Evolutionary conservation across 1,140 invertebrate genomes (phyloP).

Genomic region (Polyergus mexicanus): DNA sequence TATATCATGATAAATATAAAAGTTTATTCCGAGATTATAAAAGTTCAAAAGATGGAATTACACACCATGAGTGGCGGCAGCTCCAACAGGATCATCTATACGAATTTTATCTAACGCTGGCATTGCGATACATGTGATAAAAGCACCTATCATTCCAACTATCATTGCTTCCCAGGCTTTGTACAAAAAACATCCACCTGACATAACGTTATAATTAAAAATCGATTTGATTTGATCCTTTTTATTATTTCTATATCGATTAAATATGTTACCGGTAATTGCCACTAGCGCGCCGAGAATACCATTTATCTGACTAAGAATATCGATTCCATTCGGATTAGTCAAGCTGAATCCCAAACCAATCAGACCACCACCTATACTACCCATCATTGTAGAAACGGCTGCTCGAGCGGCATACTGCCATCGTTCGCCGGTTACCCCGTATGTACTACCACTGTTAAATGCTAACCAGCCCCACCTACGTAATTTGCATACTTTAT

Average conservation of each 20-base stretch:
- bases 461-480: conserved; percentile 97
- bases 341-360: conserved; percentile 90
- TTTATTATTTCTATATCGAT: background rate
- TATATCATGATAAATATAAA: background rate
- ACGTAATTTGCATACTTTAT: background rate
- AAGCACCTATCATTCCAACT: conserved; percentile 93
- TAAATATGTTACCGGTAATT: conserved; percentile 90
- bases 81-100: conserved; percentile 97
- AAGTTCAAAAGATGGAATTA: conserved; percentile 13
- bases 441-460: conserved; percentile 96
- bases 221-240: background rate
- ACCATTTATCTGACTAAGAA: conserved; percentile 95
- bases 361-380: conserved; percentile 94
- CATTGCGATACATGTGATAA: conserved; percentile 90
- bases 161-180: conserved; percentile 94
- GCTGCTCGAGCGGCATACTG: conserved; percentile 95
- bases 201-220: conserved; percentile 31
- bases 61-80: conserved; percentile 94
- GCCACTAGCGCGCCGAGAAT: conserved; percentile 95
- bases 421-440: conserved; percentile 92
- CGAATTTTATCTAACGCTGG: conserved; percentile 92
- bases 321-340: conserved; percentile 92
- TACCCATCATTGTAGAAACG: conserved; percentile 95
- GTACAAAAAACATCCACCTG: conserved; percentile 95
- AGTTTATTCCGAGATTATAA: conserved; percentile 5